Evolutionary conservation across 2,797 vertebrate genomes (phyloP).

Genomic region (Rhinophrynus dorsalis): DNA sequence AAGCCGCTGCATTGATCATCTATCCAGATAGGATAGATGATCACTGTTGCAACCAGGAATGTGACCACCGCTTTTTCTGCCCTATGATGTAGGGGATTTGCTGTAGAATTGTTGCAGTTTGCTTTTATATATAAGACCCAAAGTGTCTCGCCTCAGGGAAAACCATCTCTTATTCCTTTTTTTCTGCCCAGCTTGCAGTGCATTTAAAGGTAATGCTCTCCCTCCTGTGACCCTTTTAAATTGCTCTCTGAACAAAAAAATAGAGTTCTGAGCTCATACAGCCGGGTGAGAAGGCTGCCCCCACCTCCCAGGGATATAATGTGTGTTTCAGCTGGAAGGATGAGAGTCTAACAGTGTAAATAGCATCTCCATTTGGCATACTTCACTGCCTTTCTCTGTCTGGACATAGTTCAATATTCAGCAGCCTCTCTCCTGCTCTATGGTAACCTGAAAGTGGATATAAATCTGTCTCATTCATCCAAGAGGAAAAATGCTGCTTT

Average conservation of each 20-base stretch:
- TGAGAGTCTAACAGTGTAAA: slow-evolving; percentile 28
- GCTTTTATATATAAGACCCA: too few species aligned
- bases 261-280: slow-evolving; percentile 3
- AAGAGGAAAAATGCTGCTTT: slow-evolving; percentile 21
- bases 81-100: too few species aligned
- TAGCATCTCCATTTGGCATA: slow-evolving; percentile 35
- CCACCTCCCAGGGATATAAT: slow-evolving; percentile 18
- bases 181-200: background rate
- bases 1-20: too few species aligned
- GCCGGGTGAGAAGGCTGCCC: background rate
- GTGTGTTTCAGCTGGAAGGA: slow-evolving; percentile 35
- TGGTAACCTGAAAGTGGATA: slow-evolving; percentile 27
- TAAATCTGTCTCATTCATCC: slow-evolving; percentile 26
- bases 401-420: slow-evolving; percentile 40
- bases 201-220: background rate
- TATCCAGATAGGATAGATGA: too few species aligned
- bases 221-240: background rate
- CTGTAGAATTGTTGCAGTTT: too few species aligned
- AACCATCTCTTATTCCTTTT: background rate
- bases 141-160: background rate
- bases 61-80: too few species aligned
- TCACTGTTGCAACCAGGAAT: too few species aligned
- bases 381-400: slow-evolving; percentile 35
- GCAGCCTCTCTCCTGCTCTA: slow-evolving; percentile 36
- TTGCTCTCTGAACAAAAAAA: background rate